Base-by-base conservation (phyloP, 1,140 invertebrate species). In the Eueides isabella region DNA sequence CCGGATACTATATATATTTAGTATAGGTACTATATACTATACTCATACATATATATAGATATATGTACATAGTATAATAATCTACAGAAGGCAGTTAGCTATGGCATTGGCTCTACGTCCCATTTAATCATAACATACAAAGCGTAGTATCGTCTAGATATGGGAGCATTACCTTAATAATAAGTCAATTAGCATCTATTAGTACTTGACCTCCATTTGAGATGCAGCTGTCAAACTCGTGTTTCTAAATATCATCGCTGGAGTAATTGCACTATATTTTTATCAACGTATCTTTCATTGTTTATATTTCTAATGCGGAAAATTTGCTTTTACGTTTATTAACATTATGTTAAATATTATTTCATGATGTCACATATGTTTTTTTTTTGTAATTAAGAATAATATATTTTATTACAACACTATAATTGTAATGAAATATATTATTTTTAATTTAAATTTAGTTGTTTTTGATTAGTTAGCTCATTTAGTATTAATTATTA, bases 221-320 rank as follows among this genome's bases (percentile, higher is more conserved):
- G 23, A 55, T 4, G 48, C 3, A 55, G 19, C 48, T 55, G 48
- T 55, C 48, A 26, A 55, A 55, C 23, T 12, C 48, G 23, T 48
- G n/a, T 23, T 48, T 48, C 7, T n/a, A 19, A 48, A 19, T 2
- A 23, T 23, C 5, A 55, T 19, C 7, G 48, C 23, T 55, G 26
- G 19, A 26, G 48, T 55, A 19, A 55, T 55, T 55, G 48, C 48
- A 4, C 48, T 55, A 3, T 55, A 55, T 55, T 11, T 19, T 6
- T 26, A 55, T 55, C 23, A 55, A 23, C 19, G 19, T 23, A 48
- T 48, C 44, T 11, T 12, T 14, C 11, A 26, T 26, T 48, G 41
- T 48, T 55, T 55, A 55, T 55, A 55, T 55, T 23, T 55, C 19
- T 55, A 55, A 55, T 9, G 48, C 48, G 48, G 48, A 55, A 55